Evolutionary conservation across 2,888 invertebrate genomes (phyloP), one percentile per base, ranked within the genome.

Genomic region (Anticlea derivata): DNA sequence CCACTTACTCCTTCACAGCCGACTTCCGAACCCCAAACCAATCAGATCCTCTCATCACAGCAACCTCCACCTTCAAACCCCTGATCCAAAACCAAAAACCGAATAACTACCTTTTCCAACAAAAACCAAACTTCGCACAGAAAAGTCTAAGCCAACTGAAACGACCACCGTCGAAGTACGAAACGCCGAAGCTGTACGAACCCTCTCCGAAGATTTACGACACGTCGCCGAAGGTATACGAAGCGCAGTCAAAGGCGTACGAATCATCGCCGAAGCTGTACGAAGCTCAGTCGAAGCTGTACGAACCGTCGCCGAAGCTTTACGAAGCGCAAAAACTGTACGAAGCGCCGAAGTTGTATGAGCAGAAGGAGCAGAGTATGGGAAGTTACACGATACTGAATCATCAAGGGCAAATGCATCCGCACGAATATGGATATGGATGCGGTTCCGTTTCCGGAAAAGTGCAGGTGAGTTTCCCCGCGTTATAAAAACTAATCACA

Each of bases 1-100:
- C 95, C 22, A 96, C 96, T 0, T 96, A 96, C 70, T 96, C 96
- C 33, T 96, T 96, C 79, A 96, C 96, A 1, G 96, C 96, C 0
- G 96, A 96, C 79, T 95, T 96, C 77, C 86, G 96, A 26, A 87
- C 95, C 0, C 94, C 94, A 0, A 87, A 78, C 70, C 92, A 92
- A 65, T 92, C 93, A 5, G 89, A 91, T 11, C 92, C 93, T 0
- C 72, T 92, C 7, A 87, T 93, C 30, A 89, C 92, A 0, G 90
- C 92, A 1, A 78, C 87, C 0, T 90, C 91, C 0, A 89, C 92
- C 6, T 93, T 93, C 68, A 92, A 93, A 68, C 92, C 93, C 0
- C 71, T 93, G 0, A 78, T 92, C 33, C 80, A 91, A 48, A 86
- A 82, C 5, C 90, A 83, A 50, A 91, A 91, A 54, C 75, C 75